Evolutionary conservation across 2,888 invertebrate species (phyloP), one percentile per base, ranked within the genome.

Genomic region (Pseudoips prasinana): DNA sequence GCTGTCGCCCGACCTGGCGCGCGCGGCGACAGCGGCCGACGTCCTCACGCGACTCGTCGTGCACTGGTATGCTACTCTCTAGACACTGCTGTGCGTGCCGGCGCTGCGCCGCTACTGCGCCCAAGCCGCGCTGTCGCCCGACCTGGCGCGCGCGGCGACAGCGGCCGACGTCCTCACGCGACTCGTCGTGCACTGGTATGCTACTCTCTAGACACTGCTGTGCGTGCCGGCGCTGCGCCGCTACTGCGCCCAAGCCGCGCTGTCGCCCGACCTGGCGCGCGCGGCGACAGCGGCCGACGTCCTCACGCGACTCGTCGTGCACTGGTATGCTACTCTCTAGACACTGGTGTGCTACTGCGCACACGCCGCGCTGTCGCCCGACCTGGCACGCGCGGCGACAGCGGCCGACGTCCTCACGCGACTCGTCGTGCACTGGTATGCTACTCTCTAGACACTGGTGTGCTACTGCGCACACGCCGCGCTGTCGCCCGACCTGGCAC

Each of bases 201-300:
- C n/a, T n/a, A n/a, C n/a, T n/a, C n/a, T n/a, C n/a, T n/a, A n/a
- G n/a, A n/a, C n/a, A n/a, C n/a, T n/a, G n/a, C n/a, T n/a, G n/a
- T n/a, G n/a, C n/a, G n/a, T n/a, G n/a, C n/a, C n/a, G n/a, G n/a
- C n/a, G n/a, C 54, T 77, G 37, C 70, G 77, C 0, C 64, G 61
- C 36, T 77, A 75, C 67, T 73, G 73, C 58, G 50, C 60, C 42
- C 91, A 91, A 30, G 63, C 67, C 0, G 66, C 70, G n/a, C 49
- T 69, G 8, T 65, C 66, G 10, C 35, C 51, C 0, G 60, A 72
- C 46, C 53, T 69, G 23, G 31, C 39, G 2, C 92, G 94, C 8
- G 94, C 95, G 5, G 92, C 94, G 5, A 94, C 93, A 65, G 93
- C 95, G 3, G 93, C 95, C n/a, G 91, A 92, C 50, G 92, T 95